These are phyloP conservation scores for Arrhamphus sclerolepis DNA, from an alignment of 2,797 vertebrate species.

Conservation along the genomic window DNA sequence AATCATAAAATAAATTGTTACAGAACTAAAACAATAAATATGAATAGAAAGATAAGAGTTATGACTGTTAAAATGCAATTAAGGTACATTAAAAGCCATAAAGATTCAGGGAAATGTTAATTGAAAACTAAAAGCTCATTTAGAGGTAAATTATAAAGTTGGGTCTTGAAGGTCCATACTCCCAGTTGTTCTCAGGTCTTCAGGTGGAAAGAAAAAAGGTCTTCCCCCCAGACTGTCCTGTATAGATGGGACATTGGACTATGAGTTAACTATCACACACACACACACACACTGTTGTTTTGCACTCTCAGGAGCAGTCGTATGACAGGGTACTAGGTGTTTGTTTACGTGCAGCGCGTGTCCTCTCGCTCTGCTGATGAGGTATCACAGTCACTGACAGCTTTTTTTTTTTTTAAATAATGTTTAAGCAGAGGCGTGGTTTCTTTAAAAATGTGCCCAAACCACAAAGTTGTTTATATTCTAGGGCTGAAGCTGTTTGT, in stretches of 20 bases:
- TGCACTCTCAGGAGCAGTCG: conserved; percentile 1
- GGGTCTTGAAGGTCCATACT: no score
- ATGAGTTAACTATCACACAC: conserved; percentile 44
- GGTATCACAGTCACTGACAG: conserved; percentile 12
- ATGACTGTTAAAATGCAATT: no score
- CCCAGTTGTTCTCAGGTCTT: no score
- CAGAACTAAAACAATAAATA: no score
- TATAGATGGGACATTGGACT: conserved; percentile 10
- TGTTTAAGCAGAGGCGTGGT: neutral
- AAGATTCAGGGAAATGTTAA: no score
- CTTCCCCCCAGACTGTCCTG: neutral
- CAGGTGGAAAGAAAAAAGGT: conserved; percentile 1
- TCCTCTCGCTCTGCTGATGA: conserved; percentile 38
- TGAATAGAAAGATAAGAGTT: no score
- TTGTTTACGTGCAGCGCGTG: conserved; percentile 51
- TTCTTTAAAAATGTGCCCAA: neutral
- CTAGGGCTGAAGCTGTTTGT: conserved; percentile 21
- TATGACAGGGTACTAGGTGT: conserved; percentile 31
- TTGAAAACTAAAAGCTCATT: no score
- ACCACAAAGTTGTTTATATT: conserved; percentile 21
- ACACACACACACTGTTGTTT: neutral
- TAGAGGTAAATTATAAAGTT: no score
- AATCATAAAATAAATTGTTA: no score
- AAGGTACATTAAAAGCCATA: no score
- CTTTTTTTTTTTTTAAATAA: no score